Percentiles rank a stretch among this genome's conserved stretches.
These are phyloP conservation scores for Conus ventricosus DNA, from an alignment of 1,140 invertebrate genomes.

Conservation along the genomic window DNA sequence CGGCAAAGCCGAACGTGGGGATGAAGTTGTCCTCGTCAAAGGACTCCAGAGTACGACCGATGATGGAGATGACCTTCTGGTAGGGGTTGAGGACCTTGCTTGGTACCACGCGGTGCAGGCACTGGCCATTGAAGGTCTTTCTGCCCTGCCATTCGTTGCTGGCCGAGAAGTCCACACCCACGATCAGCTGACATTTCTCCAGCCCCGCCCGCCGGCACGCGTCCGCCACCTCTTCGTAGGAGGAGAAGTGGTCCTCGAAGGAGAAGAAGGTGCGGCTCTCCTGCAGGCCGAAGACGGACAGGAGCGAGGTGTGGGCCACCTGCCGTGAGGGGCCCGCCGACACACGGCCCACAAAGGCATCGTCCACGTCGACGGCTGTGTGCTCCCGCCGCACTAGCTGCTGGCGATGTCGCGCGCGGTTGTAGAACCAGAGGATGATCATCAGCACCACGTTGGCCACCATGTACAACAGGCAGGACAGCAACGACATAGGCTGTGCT, in stretches of 20 bases:
- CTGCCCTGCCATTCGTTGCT: slow-evolving; percentile 79
- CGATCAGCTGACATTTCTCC: slow-evolving; percentile 73
- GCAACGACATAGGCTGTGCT: slow-evolving; percentile 47
- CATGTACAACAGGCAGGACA: slow-evolving; percentile 56
- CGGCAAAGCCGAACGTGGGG: slow-evolving; percentile 77
- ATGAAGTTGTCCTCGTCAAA: slow-evolving; percentile 75
- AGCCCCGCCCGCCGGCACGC: slow-evolving; percentile 75
- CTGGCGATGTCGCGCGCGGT: slow-evolving; percentile 28
- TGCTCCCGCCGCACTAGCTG: slow-evolving; percentile 28
- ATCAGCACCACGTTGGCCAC: slow-evolving; percentile 55
- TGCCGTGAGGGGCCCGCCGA: slow-evolving; percentile 23
- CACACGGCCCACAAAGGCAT: background rate
- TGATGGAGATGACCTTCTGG: slow-evolving; percentile 76
- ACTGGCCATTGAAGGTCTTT: slow-evolving; percentile 74
- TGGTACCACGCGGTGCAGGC: slow-evolving; percentile 72
- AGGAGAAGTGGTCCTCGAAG: slow-evolving; percentile 69
- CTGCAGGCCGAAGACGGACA: slow-evolving; percentile 62
- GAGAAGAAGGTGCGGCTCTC: slow-evolving; percentile 58
- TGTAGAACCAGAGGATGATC: slow-evolving; percentile 54
- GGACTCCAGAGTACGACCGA: slow-evolving; percentile 76
- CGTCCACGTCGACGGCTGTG: background rate
- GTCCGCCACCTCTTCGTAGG: slow-evolving; percentile 70
- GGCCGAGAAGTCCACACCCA: slow-evolving; percentile 78
- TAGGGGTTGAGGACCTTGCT: slow-evolving; percentile 68
- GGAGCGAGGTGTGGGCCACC: slow-evolving; percentile 58